Evolutionary conservation across 2,797 vertebrate species (phyloP).

Genomic region (Melanotaenia trifasciata): DNA sequence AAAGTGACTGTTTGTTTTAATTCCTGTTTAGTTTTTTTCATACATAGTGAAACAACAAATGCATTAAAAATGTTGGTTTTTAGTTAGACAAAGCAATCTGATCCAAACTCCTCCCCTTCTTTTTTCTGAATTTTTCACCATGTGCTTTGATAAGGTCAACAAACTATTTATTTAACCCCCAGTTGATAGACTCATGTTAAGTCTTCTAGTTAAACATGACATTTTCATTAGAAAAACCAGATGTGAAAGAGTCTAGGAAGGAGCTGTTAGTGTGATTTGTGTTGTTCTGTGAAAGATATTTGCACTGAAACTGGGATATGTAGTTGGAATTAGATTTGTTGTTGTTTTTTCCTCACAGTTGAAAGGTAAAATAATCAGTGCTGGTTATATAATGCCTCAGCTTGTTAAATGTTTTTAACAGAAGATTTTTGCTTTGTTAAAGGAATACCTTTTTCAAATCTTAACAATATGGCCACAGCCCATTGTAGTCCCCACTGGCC

Average conservation of each 20-base stretch:
- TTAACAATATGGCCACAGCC: constrained; percentile 8
- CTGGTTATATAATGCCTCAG: neutral
- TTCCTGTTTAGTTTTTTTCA: neutral
- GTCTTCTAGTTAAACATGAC: neutral
- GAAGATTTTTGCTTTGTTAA: neutral
- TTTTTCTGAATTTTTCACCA: neutral
- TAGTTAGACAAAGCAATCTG: neutral
- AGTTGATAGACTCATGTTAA: neutral
- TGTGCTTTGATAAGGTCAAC: neutral
- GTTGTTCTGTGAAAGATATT: neutral
- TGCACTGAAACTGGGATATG: neutral
- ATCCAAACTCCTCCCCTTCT: neutral
- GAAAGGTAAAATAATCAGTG: neutral
- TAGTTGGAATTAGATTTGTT: neutral
- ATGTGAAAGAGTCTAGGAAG: neutral
- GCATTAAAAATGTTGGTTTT: neutral
- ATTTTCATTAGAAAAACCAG: neutral
- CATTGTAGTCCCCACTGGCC: constrained; percentile 5
- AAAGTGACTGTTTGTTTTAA: constrained; percentile 13
- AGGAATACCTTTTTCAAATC: constrained; percentile 9
- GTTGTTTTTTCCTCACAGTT: neutral
- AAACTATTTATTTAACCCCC: neutral
- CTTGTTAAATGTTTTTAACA: neutral
- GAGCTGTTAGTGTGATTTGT: neutral
- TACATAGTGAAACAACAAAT: neutral